Evolutionary conservation across 2,888 invertebrate genomes (phyloP).

Genomic region (Lithophane semibrunnea): DNA sequence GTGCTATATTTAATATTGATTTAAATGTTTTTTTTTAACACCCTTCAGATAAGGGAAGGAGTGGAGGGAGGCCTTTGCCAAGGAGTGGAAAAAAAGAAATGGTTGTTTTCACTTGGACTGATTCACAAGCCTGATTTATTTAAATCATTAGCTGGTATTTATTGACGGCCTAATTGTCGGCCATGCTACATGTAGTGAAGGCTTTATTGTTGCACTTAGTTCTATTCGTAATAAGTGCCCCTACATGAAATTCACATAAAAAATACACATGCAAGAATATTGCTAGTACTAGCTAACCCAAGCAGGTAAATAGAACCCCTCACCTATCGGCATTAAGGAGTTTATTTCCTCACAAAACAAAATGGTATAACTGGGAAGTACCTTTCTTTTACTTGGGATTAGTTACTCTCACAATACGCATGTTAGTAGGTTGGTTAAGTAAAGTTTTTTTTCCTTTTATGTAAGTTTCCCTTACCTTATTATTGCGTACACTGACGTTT

Average conservation of each 20-base stretch:
- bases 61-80: no score
- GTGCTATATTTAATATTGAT: no score
- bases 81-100: no score
- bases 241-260: neutral
- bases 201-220: neutral
- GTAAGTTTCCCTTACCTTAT: slow-evolving; percentile 49
- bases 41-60: neutral
- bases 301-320: slow-evolving; percentile 4
- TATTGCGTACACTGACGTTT: slow-evolving; percentile 35
- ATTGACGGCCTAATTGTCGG: neutral
- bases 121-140: neutral
- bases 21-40: neutral
- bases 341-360: slow-evolving; percentile 75
- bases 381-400: slow-evolving; percentile 66
- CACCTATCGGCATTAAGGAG: slow-evolving; percentile 45
- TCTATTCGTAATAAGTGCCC: neutral
- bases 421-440: neutral
- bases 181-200: neutral
- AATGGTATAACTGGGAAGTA: slow-evolving; percentile 69
- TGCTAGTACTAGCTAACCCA: neutral
- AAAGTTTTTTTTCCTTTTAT: slow-evolving; percentile 57
- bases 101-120: neutral
- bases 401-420: slow-evolving; percentile 49
- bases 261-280: slow-evolving; percentile 2
- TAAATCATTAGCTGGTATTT: neutral